Base-by-base conservation (phyloP, 1,140 invertebrate species). In the Papilio helenus region DNA sequence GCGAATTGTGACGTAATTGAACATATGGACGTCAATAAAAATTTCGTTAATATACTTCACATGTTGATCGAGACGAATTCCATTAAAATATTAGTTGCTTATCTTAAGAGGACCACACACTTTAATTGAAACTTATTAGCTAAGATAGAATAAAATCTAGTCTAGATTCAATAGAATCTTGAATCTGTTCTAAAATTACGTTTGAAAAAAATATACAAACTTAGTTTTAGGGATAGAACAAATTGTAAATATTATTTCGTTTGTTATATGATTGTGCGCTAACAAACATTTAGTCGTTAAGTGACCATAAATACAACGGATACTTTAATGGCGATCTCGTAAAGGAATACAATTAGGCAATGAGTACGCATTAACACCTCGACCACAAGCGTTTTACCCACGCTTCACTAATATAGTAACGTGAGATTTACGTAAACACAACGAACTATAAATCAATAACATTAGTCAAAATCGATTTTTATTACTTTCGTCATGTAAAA, bases 271-370 rank as follows among this genome's bases (percentile, higher is more conserved):
- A 29, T 29, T 68, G 14, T 29, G 14, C 61, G 26, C 61, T 76
- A 26, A 51, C 73, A 76, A 76, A 42, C 51, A 76, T 51, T 55
- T 76, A 23, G 34, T 65, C 55, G 76, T 42, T 92, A 92, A 91
- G 88, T 90, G 86, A 84, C 84, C 87, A 90, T 90, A 91, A 91
- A 92, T 85, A 84, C 80, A 79, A 61, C 65, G 79, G 83, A 87
- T 87, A 81, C 89, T 86, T 92, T 91, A 89, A 94, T 90, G 89
- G 87, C 89, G 83, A 84, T 87, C 90, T 91, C 87, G 88, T 90
- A 92, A 92, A 90, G 91, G 83, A 90, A 92, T 90, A 93, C 92
- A 93, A 94, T 94, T 93, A 94, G 89, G 91, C 91, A 93, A 94
- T 92, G 88, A 86, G 86, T 88, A 81, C 92, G 87, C 92, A 94